These are phyloP conservation scores for Stichodactyla mertensii DNA, from an alignment of 64 coral and sea anemone genomes.

Conservation along the genomic window DNA sequence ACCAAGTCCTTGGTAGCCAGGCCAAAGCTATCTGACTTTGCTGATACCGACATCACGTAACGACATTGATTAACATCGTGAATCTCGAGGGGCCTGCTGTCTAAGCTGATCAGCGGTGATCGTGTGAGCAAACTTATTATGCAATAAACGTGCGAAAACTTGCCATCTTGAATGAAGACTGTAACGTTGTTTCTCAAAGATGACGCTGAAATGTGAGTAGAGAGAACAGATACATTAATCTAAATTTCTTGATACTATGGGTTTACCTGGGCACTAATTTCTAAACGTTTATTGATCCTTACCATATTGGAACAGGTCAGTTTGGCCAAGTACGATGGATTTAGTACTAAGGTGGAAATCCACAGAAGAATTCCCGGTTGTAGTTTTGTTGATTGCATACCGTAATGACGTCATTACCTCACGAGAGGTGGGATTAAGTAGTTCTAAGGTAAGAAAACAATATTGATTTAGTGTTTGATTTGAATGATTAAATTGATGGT, in stretches of 20 bases:
- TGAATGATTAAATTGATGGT: not conserved
- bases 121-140: constrained; percentile 1
- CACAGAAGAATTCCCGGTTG: not conserved
- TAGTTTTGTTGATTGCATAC: not conserved
- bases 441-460: not conserved
- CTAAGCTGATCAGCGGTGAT: not conserved
- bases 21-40: not conserved
- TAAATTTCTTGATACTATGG: not conserved
- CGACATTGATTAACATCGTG: not conserved
- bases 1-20: not conserved
- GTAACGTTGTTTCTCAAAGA: not conserved
- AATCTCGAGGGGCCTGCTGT: not conserved
- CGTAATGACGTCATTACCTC: not conserved
- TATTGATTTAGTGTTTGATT: not conserved
- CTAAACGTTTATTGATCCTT: not conserved
- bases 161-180: not conserved
- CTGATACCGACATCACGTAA: not conserved
- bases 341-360: not conserved
- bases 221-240: not conserved
- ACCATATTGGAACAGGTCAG: not conserved
- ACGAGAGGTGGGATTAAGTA: not conserved
- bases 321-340: not conserved
- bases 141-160: not conserved
- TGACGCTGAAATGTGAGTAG: not conserved
- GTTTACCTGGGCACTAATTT: no score